Conservation (phyloP, 2,797 vertebrate species). For the Pteropus rufus region DNA sequence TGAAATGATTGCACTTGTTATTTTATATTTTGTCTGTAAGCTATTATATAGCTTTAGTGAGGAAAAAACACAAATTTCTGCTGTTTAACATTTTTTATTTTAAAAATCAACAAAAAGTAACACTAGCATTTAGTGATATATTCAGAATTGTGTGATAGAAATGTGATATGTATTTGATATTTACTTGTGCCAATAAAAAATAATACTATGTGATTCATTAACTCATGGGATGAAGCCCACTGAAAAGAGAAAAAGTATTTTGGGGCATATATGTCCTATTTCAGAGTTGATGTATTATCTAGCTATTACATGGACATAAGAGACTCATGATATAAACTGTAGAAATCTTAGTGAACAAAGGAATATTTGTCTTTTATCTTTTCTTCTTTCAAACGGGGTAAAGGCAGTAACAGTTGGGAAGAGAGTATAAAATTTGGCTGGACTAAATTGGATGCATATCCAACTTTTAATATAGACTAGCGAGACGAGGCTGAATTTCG, state of each 20-base stretch:
- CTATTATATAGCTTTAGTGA: background rate
- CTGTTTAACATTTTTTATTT: constrained; percentile 26
- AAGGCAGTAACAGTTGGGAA: background rate
- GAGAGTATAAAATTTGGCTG: background rate
- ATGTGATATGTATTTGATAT: background rate
- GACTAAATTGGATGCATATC: background rate
- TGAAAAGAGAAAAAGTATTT: background rate
- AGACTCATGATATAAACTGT: background rate
- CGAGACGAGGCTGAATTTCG: background rate
- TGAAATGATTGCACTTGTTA: background rate
- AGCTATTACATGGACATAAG: background rate
- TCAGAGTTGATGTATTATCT: background rate
- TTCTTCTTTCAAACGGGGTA: background rate
- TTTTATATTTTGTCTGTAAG: background rate
- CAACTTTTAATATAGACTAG: background rate
- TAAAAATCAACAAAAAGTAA: background rate
- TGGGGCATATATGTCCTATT: background rate
- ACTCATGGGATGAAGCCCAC: background rate
- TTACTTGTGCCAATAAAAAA: background rate
- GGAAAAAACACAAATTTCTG: background rate
- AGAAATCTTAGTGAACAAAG: background rate
- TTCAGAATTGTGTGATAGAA: background rate
- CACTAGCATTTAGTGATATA: background rate
- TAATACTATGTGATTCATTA: background rate
- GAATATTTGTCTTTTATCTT: background rate